Evolutionary conservation across 2,113 vertebrate genomes (phyloP), one percentile per base, ranked within the genome.

Genomic region (Artemisiospiza belli): DNA sequence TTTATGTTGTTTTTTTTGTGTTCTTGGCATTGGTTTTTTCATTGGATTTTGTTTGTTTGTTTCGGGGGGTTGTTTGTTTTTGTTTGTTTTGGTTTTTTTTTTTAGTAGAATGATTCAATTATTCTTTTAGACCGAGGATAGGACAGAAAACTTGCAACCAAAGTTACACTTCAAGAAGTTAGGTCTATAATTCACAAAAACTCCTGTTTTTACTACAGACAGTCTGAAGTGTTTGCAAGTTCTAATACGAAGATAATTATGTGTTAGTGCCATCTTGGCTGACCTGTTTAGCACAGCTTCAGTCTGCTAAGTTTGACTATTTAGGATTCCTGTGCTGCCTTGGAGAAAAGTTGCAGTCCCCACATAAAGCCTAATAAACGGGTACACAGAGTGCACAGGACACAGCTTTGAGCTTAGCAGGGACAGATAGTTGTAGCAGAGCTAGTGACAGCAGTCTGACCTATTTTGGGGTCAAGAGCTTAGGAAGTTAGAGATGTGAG

Each of bases 301-400:
- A 49, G 28, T 33, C 55, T 70, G 22, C 37, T 67, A 1, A 0
- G 0, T 69, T 35, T 81, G 51, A 58, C 17, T 13, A 5, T 54
- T 87, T 21, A 46, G 64, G 28, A 66, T 84, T 74, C 30, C 9
- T 16, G 14, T 4, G 1, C 31, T 74, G 25, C 25, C 46, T 66
- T 67, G 47, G 43, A 59, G 72, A 58, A 73, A 21, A 19, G 3
- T n/a, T 2, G 1, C 35, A 37, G 23, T 46, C 23, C 10, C 20
- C 30, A 9, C 4, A 3, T 15, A 75, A 55, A 33, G 9, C 55
- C 27, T 1, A 2, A 64, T n/a, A 41, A 62, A 69, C 0, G 0
- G 8, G 12, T 31, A 8, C 0, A 0, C 2, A 6, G 37, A 55
- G 11, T 11, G 44, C 15, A 23, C 22, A 33, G 46, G 41, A 23